A percentile compares a stretch with the other conserved stretches of the same genome.
Conservation (phyloP, 1,140 invertebrate genomes). For the Medauroidea extradentata region DNA sequence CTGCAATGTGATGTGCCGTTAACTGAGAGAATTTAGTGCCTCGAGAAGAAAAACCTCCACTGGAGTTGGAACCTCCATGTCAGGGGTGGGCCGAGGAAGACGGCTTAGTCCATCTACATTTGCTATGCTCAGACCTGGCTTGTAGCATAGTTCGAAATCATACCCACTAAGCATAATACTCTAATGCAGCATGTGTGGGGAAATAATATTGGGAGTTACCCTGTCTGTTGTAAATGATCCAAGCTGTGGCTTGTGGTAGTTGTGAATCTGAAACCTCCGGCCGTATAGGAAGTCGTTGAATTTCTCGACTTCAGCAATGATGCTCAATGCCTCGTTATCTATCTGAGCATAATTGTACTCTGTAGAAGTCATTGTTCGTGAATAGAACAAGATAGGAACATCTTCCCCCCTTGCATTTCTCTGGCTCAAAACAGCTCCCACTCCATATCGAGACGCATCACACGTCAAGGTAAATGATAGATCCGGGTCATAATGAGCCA, state of each 20-base stretch:
- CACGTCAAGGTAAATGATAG: too few species aligned
- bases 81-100: slow-evolving; percentile 3
- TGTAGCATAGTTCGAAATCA: neutral
- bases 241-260: slow-evolving; percentile 46
- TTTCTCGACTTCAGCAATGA: slow-evolving; percentile 17
- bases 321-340: slow-evolving; percentile 43
- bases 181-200: slow-evolving; percentile 20
- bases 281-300: slow-evolving; percentile 37
- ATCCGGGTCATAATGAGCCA: slow-evolving; percentile 33
- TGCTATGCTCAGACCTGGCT: neutral
- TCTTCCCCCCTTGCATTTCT: slow-evolving; percentile 34
- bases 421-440: slow-evolving; percentile 47
- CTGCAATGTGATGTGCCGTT: neutral
- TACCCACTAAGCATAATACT: neutral
- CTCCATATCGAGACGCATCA: slow-evolving; percentile 36
- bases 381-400: slow-evolving; percentile 44
- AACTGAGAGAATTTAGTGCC: neutral
- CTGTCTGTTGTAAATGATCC: slow-evolving; percentile 36
- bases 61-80: neutral
- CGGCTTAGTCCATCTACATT: slow-evolving; percentile 15
- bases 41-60: slow-evolving; percentile 1
- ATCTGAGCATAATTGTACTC: slow-evolving; percentile 47
- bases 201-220: neutral
- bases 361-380: slow-evolving; percentile 37
- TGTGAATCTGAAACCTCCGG: slow-evolving; percentile 37